Percentiles rank a stretch among this genome's conserved stretches.
phyloP scores from a whole-genome alignment of 2,888 invertebrate genomes.

The Amphipoea lucens region DNA sequence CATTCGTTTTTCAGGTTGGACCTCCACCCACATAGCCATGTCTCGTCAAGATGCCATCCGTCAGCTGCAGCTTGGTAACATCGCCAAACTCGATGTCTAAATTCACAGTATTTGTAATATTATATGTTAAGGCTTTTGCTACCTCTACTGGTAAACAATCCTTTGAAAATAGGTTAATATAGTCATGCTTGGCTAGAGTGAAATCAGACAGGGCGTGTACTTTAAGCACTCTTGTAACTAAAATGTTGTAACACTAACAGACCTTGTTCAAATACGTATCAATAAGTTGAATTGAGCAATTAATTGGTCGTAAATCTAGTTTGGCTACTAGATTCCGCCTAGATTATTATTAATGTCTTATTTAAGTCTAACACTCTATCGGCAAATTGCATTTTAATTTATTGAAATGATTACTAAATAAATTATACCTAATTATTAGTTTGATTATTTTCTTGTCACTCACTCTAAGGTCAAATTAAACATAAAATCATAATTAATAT shows the following conservation, averaged over 20 bases:
- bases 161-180: constrained; percentile 7
- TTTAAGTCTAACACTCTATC: constrained; percentile 39
- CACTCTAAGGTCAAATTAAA: constrained; percentile 5
- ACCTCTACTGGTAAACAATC: constrained; percentile 27
- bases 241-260: constrained; percentile 39
- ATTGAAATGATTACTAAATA: constrained; percentile 53
- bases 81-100: constrained; percentile 42
- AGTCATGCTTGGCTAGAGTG: constrained; percentile 37
- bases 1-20: constrained; percentile 76
- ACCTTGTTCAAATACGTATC: constrained; percentile 38
- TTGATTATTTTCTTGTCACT: constrained; percentile 13
- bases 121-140: constrained; percentile 37
- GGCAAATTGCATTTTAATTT: constrained; percentile 53
- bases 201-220: constrained; percentile 29
- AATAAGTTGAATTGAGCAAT: constrained; percentile 39
- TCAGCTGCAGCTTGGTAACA: constrained; percentile 72
- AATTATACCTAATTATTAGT: constrained; percentile 33
- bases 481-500: background rate
- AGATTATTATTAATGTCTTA: constrained; percentile 45
- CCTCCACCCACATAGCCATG: constrained; percentile 80
- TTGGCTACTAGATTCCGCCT: constrained; percentile 32
- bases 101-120: constrained; percentile 7
- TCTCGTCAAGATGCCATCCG: constrained; percentile 86
- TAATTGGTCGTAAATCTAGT: constrained; percentile 46
- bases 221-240: constrained; percentile 19